phyloP scores from a whole-genome alignment of 2,888 invertebrate genomes.

The Drosophila kambysellisi region DNA sequence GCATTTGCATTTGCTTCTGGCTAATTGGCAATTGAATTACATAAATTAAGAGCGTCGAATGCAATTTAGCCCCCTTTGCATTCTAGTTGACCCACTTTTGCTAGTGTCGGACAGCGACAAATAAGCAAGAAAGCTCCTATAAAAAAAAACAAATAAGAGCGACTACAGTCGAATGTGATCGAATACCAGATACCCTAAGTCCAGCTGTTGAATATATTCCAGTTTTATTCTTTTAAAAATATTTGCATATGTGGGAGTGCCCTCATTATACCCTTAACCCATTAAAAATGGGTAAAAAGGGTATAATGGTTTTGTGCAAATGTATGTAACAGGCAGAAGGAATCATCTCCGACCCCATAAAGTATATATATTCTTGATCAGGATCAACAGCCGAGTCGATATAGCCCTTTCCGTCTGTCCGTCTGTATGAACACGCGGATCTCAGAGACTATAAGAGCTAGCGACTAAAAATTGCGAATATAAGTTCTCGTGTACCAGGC shows the following conservation, averaged over 20 bases:
- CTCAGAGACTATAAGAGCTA: too few relatives aligned
- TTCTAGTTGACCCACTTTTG: conserved; percentile 62
- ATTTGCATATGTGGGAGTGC: neutral
- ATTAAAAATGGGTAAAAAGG: too few relatives aligned
- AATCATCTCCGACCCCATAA: too few relatives aligned
- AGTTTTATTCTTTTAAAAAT: neutral
- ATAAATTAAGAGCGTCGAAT: conserved; percentile 64
- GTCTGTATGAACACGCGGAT: too few relatives aligned
- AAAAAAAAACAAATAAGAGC: neutral
- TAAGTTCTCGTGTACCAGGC: too few relatives aligned
- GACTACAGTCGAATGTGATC: neutral
- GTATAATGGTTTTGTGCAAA: too few relatives aligned
- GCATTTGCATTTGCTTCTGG: conserved; percentile 25
- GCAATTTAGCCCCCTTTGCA: conserved; percentile 54
- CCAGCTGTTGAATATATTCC: neutral
- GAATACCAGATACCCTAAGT: neutral
- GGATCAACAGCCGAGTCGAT: too few relatives aligned
- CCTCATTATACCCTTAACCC: neutral
- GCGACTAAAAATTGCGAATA: too few relatives aligned
- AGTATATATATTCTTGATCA: too few relatives aligned
- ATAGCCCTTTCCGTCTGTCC: too few relatives aligned
- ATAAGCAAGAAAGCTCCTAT: neutral
- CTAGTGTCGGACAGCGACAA: neutral
- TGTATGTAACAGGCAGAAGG: too few relatives aligned
- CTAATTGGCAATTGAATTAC: conserved; percentile 71